Evolutionary conservation across 1,140 invertebrate species (phyloP), one percentile per base, ranked within the genome.

Genomic region (Lepidostoma basale): DNA sequence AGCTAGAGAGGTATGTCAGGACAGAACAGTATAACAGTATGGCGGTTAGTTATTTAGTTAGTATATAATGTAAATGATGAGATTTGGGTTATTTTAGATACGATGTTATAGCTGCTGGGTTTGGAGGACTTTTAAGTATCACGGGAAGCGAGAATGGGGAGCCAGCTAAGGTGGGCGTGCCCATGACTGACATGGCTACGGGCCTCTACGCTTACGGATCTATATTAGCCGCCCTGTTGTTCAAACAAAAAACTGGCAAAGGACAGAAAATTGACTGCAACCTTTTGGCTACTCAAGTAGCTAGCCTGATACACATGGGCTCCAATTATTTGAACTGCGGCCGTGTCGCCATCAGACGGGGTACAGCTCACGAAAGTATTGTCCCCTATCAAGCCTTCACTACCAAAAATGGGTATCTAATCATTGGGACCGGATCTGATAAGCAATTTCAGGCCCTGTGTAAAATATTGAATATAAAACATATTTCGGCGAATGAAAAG

Each of bases 201-300:
- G 97, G 96, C 0, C 79, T 98, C 1, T 97, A 97, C 79, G 95
- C 95, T 4, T 93, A 97, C 78, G 95, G 95, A n/a, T 94, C 96
- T 0, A 98, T 98, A 52, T 84, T 98, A 82, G 93, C 96, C 12
- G 96, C 96, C 2, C 77, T 98, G 8, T 79, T 95, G 36, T 87
- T 96, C 73, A 84, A 93, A 68, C 76, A 85, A 3, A 88, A 87
- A 73, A 96, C 93, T 1, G 91, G 93, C 0, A 78, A 77, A 74
- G 97, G 97, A 3, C 95, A 98, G 74, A 94, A 93, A 83, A 95
- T 99, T 66, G 93, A 98, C 71, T 96, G 94, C 74, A 90, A 98
- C 83, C 84, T 99, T n/a, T 80, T 98, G 0, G 93, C 94, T 3
- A 97, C 96, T 1, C 95, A 97, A 85, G 84, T 97, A 14, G 88